Evolutionary conservation across 2,888 invertebrate genomes (phyloP), one percentile per base, ranked within the genome.

Genomic region (Lypha dubia): DNA sequence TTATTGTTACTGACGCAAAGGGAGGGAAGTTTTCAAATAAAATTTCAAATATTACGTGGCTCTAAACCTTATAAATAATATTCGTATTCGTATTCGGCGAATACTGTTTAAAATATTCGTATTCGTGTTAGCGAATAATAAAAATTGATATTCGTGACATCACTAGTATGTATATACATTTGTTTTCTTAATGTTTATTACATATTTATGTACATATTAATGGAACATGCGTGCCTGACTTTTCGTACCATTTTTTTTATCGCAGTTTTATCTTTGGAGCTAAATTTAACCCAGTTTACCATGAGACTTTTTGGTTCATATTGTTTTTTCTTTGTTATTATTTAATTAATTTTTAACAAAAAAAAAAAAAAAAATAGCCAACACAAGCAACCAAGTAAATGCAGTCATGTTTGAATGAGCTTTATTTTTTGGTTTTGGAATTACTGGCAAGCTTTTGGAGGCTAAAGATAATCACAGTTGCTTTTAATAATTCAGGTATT

Each of bases 201-300:
- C 28, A 56, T n/a, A 13, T 15, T n/a, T 62, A 11, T 20, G 8
- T 60, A 51, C 44, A 44, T 13, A 38, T 51, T 68, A 38, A 41
- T 56, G 17, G 56, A 79, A 73, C 62, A 80, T 80, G 68, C 67
- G 80, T 74, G 44, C 44, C 51, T 80, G 68, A 24, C 46, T 65
- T 62, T 17, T 20, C 22, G 73, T 44, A 51, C 24, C 51, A 63
- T 71, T 53, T 62, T 53, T 62, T 60, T 56, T n/a, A 38, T 60
- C 38, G 11, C 22, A 44, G 17, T 49, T 71, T 35, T 51, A 13
- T 24, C 35, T 53, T 44, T 62, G 24, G 24, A 53, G 67, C 28
- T 56, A 46, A 60, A 53, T 49, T 65, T 80, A 83, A 70, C 74
- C 83, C 63, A 65, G 77, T 83, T 83, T 75, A 53, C 79, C 79